Conservation (phyloP, 92 coral and sea anemone genomes). For the Zoanthus solanderi region DNA sequence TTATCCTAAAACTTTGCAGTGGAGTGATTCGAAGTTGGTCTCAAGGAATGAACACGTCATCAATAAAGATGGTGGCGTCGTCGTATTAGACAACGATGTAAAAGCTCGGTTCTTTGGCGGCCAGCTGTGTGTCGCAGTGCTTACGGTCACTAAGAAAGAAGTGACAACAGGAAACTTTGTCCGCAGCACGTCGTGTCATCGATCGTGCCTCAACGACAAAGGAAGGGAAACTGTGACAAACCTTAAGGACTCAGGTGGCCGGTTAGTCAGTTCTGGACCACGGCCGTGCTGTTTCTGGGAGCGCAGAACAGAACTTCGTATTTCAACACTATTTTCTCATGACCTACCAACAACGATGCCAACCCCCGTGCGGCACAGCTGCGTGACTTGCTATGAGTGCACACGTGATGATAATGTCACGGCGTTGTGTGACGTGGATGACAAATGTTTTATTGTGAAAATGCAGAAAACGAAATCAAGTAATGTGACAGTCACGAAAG, state of each 20-base stretch:
- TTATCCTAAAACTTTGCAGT: background rate
- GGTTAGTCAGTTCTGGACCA: conserved; percentile 35
- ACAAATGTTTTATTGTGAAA: conserved; percentile 57
- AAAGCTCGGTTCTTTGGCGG: conserved; percentile 57
- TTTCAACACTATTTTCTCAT: conserved; percentile 31
- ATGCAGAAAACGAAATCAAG: conserved; percentile 40
- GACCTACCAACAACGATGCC: conserved; percentile 47
- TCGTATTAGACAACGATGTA: conserved; percentile 20
- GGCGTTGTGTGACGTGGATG: conserved; percentile 10
- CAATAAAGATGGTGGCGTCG: conserved; percentile 25
- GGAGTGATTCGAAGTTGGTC: conserved; percentile 29
- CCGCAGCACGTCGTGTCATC: conserved; percentile 18
- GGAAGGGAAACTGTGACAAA: conserved; percentile 23
- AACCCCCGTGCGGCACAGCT: conserved; percentile 37
- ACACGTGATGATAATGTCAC: background rate
- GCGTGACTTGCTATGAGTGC: conserved; percentile 39
- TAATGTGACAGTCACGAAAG: conserved; percentile 42
- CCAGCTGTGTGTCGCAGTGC: conserved; percentile 60
- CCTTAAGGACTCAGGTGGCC: conserved; percentile 54
- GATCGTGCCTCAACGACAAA: conserved; percentile 48
- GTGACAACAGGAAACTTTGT: conserved; percentile 28
- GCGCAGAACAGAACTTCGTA: conserved; percentile 31
- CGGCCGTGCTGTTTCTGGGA: conserved; percentile 46
- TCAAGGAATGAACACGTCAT: conserved; percentile 28
- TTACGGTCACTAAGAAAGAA: conserved; percentile 31